Conservation (phyloP, 2,113 vertebrate genomes). For the Cololabis saira region DNA sequence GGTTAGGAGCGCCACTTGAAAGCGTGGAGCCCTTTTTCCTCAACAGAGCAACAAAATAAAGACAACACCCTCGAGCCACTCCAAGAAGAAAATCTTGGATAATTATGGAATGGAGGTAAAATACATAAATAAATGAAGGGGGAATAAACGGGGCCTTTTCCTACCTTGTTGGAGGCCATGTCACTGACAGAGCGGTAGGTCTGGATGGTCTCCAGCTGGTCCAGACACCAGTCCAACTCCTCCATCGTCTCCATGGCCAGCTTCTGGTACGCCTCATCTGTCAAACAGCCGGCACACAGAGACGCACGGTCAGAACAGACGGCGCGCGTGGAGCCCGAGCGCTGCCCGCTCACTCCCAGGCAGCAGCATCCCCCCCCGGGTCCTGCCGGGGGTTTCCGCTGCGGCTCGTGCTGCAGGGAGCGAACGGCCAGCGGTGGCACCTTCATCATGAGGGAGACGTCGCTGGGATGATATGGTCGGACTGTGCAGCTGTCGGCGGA, state of each 20-base stretch:
- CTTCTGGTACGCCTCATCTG: constrained; percentile 99
- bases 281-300: constrained; percentile 88
- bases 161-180: constrained; percentile 99
- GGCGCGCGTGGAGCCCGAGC: constrained; percentile 26
- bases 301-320: constrained; percentile 83
- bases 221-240: constrained; percentile 98
- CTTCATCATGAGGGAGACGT: constrained; percentile 81
- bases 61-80: background rate
- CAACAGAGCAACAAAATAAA: background rate
- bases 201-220: constrained; percentile 98
- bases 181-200: constrained; percentile 98
- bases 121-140: background rate
- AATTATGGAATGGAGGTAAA: background rate
- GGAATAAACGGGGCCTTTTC: constrained; percentile 39
- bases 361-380: constrained; percentile 28
- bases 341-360: constrained; percentile 26
- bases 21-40: background rate
- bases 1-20: background rate
- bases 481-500: constrained; percentile 45
- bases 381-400: constrained; percentile 1
- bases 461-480: constrained; percentile 12
- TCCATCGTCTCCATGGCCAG: constrained; percentile 98
- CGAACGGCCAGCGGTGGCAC: constrained; percentile 69
- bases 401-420: constrained; percentile 24
- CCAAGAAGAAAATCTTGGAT: background rate